phyloP scores from a whole-genome alignment of 2,888 invertebrate species.

The Mythimna pallens region DNA sequence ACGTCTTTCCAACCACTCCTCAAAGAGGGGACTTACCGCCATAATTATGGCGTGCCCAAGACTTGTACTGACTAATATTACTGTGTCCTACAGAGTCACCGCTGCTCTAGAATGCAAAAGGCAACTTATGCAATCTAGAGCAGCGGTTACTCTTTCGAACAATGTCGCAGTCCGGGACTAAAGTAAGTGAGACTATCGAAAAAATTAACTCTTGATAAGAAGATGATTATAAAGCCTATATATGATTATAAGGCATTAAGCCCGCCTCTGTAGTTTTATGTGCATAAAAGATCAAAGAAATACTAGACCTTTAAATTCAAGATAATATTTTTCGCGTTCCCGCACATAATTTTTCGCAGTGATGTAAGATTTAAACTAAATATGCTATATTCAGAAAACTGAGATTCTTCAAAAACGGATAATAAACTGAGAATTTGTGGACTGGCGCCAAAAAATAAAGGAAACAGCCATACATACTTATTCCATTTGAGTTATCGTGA shows the following conservation, averaged over 20 bases:
- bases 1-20: too few species aligned
- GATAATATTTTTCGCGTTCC: background rate
- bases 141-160: too few species aligned
- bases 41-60: too few species aligned
- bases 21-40: too few species aligned
- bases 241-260: too few species aligned
- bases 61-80: too few species aligned
- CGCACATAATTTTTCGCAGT: background rate
- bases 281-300: too few species aligned
- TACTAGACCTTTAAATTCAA: too few species aligned
- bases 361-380: slow-evolving; percentile 15
- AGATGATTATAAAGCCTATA: background rate
- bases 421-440: slow-evolving; percentile 49
- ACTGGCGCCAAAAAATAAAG: slow-evolving; percentile 58
- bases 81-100: too few species aligned
- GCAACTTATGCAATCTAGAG: too few species aligned
- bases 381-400: slow-evolving; percentile 9
- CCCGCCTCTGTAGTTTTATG: too few species aligned
- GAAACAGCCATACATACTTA: slow-evolving; percentile 47
- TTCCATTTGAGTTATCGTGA: slow-evolving; percentile 59
- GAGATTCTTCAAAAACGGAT: slow-evolving; percentile 53
- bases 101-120: too few species aligned
- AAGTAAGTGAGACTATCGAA: background rate
- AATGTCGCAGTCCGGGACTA: background rate
- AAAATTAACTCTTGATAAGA: background rate